Evolutionary conservation across 2,888 invertebrate species (phyloP).

Genomic region (Cephus sareptanus): DNA sequence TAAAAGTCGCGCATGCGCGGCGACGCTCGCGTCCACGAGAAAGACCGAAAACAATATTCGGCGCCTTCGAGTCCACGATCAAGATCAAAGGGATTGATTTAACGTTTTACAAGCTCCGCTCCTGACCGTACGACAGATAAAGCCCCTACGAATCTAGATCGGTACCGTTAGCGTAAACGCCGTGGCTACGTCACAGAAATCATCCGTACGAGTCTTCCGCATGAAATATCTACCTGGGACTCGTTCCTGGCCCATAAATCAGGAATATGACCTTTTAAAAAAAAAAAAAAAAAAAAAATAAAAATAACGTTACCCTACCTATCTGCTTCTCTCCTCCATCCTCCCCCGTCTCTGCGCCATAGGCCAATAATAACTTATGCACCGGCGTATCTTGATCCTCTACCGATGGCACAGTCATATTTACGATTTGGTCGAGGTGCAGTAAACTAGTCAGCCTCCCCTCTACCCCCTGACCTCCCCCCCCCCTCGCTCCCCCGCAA

Average conservation of each 20-base stretch:
- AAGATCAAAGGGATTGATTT: constrained; percentile 46
- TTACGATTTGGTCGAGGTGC: constrained; percentile 52
- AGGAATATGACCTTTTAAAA: constrained; percentile 44
- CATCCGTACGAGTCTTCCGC: constrained; percentile 29
- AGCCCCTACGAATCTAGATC: constrained; percentile 26
- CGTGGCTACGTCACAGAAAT: constrained; percentile 28
- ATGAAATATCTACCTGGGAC: constrained; percentile 35
- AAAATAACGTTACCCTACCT: constrained; percentile 31
- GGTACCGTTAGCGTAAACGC: constrained; percentile 41
- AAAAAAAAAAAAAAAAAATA: not conserved
- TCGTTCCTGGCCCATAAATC: constrained; percentile 48
- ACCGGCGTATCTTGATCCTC: constrained; percentile 45
- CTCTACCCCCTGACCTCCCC: too few species aligned
- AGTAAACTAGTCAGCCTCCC: constrained; percentile 40
- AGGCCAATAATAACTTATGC: constrained; percentile 53
- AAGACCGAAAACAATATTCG: not conserved
- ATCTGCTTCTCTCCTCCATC: constrained; percentile 19
- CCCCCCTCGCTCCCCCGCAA: not conserved
- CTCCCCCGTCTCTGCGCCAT: constrained; percentile 32
- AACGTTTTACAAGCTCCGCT: constrained; percentile 43
- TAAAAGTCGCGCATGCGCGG: not conserved
- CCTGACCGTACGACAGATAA: constrained; percentile 11
- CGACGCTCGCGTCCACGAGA: not conserved
- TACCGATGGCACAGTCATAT: constrained; percentile 45
- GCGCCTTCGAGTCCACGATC: constrained; percentile 16